Base-by-base conservation (phyloP, 2,797 vertebrate genomes). In the Nothura maculosa region DNA sequence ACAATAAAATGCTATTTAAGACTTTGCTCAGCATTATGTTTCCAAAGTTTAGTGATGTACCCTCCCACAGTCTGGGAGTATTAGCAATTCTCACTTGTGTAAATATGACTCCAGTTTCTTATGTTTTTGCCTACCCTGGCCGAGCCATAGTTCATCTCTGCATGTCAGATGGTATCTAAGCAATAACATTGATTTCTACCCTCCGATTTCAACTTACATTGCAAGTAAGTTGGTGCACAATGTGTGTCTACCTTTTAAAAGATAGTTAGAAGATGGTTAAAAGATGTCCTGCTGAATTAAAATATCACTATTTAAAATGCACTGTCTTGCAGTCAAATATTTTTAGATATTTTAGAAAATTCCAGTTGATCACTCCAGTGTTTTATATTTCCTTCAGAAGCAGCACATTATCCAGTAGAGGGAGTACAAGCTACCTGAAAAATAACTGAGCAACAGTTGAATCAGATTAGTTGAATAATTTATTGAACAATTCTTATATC, bases 391-490 rank as follows among this genome's bases (percentile, higher is more conserved):
- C 52, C 40, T 86, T 70, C 78, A 27, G 80, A 94, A 89, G 21
- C 34, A 91, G 12, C 24, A 58, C 36, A 70, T 81, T 42, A 38
- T 79, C 95, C 96, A 96, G 93, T 79, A 96, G 96, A 96, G 96
- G 96, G 96, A 92, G 93, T 34, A 62, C 48, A 77, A 91, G 57
- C 19, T 89, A 85, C 77, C 95, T 76, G 57, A 79, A 94, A 94
- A 74, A 87, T 84, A 24, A 74, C 68, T 84, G 7, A 92, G 91
- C 52, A 76, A 36, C 54, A 36, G 30, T 72, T 64, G 87, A 91
- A 77, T 89, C n/a, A 42, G 61, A 38, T 62, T 77, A 63, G 42
- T 79, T 95, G 64, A 96, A 95, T 96, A 94, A 96, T 95, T 96
- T 92, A 96, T 89, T 5, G 10, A 70, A 72, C 45, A 79, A 91